Base-by-base conservation (phyloP, 2,797 vertebrate genomes). In the Triplophysa bombifrons region DNA sequence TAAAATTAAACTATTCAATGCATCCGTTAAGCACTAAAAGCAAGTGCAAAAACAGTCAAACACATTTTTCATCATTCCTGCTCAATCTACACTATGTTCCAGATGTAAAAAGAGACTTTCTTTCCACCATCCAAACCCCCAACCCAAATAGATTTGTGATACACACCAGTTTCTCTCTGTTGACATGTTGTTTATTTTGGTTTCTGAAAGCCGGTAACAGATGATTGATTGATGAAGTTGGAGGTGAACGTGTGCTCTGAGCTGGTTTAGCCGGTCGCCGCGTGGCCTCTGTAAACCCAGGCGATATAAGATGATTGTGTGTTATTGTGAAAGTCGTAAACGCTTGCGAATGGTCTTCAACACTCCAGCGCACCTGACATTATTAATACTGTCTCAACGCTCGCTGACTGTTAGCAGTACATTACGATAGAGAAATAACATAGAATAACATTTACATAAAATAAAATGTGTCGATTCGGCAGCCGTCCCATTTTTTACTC, bases 231-330 rank as follows among this genome's bases (percentile, higher is more conserved):
- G 91, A 90, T 90, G 78, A 88, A 74, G 84, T 84, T 87, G 86
- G 83, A 82, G 87, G 88, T 85, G 87, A 85, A 80, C 86, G 86
- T 88, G 88, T n/a, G 80, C 73, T 85, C 89, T 89, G 89, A 91
- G 90, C 89, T 85, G 89, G 88, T 91, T 91, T 88, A 85, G 88
- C 88, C 88, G 89, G 72, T 89, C 88, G 84, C 89, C 88, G 80
- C 85, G 65, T 78, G 87, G 89, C 87, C 88, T 88, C 89, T 88
- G 89, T 87, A 90, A 90, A 89, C 87, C 20, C 6, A 82, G 86
- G 87, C 90, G 89, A 90, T 91, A 92, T 90, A 91, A 89, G 87
- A 85, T 89, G 88, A 89, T 92, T 92, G 89, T 88, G 88, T 88
- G 87, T 89, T 88, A 89, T 92, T 92, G 89, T 88, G 88, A 89